These are phyloP conservation scores for Gallinago media DNA, from an alignment of 2,113 vertebrate genomes.

Conservation along the genomic window DNA sequence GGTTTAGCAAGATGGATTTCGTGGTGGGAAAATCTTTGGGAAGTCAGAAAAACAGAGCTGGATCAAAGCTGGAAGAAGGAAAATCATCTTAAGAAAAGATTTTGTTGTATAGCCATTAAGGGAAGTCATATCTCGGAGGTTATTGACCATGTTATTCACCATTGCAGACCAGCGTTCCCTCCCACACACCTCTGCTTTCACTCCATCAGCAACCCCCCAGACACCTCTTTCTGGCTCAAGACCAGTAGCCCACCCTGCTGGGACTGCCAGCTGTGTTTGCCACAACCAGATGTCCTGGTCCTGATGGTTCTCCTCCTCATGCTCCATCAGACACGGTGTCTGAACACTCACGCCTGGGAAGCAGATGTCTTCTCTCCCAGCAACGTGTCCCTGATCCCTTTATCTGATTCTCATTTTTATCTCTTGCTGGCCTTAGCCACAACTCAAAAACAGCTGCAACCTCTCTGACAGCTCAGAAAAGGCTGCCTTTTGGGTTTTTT, in stretches of 20 bases:
- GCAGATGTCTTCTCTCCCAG: background rate
- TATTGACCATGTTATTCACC: background rate
- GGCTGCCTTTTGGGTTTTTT: background rate
- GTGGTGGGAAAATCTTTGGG: background rate
- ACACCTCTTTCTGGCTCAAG: background rate
- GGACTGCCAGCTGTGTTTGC: background rate
- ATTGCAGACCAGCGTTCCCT: background rate
- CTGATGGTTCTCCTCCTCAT: background rate
- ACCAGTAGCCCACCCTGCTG: background rate
- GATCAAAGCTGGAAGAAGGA: background rate
- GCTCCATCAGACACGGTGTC: background rate
- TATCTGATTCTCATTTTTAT: background rate
- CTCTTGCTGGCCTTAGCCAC: background rate
- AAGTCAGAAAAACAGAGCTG: background rate
- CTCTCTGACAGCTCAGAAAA: background rate
- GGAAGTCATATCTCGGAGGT: background rate
- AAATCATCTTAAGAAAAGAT: background rate
- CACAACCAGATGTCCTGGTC: background rate
- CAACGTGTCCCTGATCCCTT: fast-evolving
- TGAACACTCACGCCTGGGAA: background rate
- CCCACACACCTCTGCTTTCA: background rate
- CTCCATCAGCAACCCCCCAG: background rate
- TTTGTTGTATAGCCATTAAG: background rate
- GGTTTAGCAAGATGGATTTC: background rate
- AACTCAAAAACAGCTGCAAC: background rate